phyloP scores from a whole-genome alignment of 2,113 vertebrate species.

The Phocoena sinus region DNA sequence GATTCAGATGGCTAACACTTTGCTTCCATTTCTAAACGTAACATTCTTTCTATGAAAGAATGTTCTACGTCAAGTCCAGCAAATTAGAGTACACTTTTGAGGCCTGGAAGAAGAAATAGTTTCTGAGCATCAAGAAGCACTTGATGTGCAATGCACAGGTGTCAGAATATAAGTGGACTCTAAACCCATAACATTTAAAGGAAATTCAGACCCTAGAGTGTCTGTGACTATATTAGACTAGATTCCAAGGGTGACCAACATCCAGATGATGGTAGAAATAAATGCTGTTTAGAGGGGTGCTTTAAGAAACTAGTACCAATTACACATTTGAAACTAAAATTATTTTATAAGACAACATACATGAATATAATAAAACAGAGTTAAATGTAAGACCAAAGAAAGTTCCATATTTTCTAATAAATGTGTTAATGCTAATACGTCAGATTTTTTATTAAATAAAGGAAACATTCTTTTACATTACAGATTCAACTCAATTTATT shows the following conservation, averaged over 20 bases:
- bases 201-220: not conserved
- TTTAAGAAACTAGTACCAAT: not conserved
- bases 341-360: not conserved
- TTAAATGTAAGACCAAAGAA: not conserved
- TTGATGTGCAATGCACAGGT: not conserved
- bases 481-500: not conserved
- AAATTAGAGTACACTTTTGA: not conserved
- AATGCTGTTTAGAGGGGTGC: not conserved
- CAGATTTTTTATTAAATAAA: not conserved
- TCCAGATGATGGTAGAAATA: not conserved
- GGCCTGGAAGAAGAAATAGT: not conserved
- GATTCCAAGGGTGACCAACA: accelerated
- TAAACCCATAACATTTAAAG: not conserved
- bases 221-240: not conserved
- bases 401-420: not conserved
- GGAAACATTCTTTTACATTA: not conserved
- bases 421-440: not conserved
- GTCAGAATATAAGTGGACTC: not conserved
- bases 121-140: not conserved
- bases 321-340: not conserved
- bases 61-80: not conserved
- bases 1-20: not conserved
- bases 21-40: not conserved
- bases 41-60: not conserved
- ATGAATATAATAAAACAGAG: not conserved